Evolutionary conservation across 2,113 vertebrate genomes (phyloP), one percentile per base, ranked within the genome.

Genomic region (Aythya baeri): DNA sequence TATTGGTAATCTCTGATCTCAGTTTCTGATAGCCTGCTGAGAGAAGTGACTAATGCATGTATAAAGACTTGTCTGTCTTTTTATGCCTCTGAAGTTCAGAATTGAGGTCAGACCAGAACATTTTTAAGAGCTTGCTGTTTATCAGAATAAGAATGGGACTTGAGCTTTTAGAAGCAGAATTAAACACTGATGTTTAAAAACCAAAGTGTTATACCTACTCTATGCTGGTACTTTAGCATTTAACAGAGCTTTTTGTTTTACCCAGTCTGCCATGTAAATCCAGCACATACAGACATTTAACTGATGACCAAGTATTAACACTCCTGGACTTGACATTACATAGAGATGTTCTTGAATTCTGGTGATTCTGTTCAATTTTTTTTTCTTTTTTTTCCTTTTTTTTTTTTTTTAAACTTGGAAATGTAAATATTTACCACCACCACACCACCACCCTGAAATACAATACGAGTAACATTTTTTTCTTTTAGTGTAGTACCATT

Each of bases 1-100:
- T 91, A 81, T 76, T 86, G 54, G 59, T 94, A 92, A 91, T 97
- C 86, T 96, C 80, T 96, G 91, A 92, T 95, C 54, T 94, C 81
- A 46, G 61, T 83, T 94, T 86, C 91, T 93, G 75, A 59, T 81
- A 73, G 46, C 89, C 90, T 94, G 73, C 95, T 92, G 96, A 72
- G 91, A 54, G 67, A 75, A 44, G 32, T 93, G 91, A 79, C 88
- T 96, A 88, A 95, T 82, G 38, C 32, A 5, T 38, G 26, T 80
- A 70, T 84, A 80, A 95, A 91, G 88, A 58, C 66, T 88, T 93
- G 32, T 92, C 88, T 95, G 46, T 70, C 38, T 0, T 92, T 95
- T 94, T 65, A 38, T 92, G 52, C 72, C 27, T 96, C 93, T 87
- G 81, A 93, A 94, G 73, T 77, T 95, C 79, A 91, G 79, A 90